Percentiles rank a stretch among this genome's conserved stretches.
These are phyloP conservation scores for Aepyceros melampus DNA, from an alignment of 2,113 vertebrate genomes.

Conservation along the genomic window DNA sequence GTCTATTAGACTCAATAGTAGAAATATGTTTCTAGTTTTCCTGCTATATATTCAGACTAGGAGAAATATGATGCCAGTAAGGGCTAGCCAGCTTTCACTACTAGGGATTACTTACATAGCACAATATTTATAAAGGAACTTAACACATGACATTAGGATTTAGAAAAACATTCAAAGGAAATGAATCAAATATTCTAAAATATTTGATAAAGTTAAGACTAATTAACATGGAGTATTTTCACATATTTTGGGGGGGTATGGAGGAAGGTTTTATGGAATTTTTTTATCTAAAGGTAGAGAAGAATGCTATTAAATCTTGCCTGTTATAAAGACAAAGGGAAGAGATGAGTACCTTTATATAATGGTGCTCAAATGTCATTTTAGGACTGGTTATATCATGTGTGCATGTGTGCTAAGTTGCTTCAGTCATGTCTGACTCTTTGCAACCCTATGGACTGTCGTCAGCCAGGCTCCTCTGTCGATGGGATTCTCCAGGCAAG, in stretches of 20 bases:
- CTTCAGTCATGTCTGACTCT: neutral
- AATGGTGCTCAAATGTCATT: neutral
- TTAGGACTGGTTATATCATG: neutral
- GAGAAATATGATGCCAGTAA: neutral
- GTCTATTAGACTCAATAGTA: neutral
- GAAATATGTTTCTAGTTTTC: slow-evolving; percentile 11
- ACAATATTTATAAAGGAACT: neutral
- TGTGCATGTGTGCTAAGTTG: neutral
- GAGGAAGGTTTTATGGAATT: neutral
- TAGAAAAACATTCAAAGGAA: neutral
- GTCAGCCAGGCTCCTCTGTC: neutral
- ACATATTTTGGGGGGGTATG: neutral
- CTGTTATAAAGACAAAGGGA: neutral
- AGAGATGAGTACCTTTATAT: neutral
- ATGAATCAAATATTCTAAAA: neutral
- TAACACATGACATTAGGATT: neutral
- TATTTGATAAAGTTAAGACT: neutral
- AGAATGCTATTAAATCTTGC: neutral
- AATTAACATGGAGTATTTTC: neutral
- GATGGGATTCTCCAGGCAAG: neutral
- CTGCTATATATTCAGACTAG: neutral
- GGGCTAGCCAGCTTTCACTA: neutral
- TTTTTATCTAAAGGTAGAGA: neutral
- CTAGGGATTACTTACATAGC: neutral
- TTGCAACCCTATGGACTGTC: neutral